Conservation (phyloP, 2,888 invertebrate genomes). For the Liopterus haemorrhoidalis region DNA sequence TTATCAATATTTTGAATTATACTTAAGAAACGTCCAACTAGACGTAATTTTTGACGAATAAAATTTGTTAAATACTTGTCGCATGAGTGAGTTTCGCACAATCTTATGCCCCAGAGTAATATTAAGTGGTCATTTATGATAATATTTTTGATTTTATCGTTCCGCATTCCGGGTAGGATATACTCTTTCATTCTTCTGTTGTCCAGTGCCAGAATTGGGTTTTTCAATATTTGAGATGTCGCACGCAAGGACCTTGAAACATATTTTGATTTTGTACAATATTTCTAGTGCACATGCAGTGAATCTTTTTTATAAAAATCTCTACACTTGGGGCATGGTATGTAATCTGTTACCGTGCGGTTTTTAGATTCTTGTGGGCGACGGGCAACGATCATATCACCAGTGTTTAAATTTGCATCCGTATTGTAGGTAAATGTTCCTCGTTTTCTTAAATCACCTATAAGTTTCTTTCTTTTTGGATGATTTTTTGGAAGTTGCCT, state of each 20-base stretch:
- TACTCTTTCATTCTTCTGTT: background rate
- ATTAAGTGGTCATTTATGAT: background rate
- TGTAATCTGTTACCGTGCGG: background rate
- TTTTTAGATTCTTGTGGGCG: background rate
- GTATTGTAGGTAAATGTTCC: background rate
- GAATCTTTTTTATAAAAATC: constrained; percentile 3
- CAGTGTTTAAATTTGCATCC: background rate
- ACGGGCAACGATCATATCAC: background rate
- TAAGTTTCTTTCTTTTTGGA: background rate
- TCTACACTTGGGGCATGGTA: background rate
- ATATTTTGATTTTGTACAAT: background rate
- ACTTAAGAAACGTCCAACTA: background rate
- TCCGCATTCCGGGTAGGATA: background rate
- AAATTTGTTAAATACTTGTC: constrained; percentile 4
- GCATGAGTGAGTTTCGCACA: background rate
- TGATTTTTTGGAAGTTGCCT: background rate
- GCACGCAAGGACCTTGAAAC: background rate
- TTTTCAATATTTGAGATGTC: too few relatives aligned
- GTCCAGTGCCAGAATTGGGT: background rate
- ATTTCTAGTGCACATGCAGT: background rate
- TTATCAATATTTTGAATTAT: background rate
- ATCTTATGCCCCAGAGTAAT: background rate
- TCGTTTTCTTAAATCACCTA: background rate
- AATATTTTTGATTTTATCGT: background rate
- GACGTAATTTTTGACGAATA: background rate